Conservation (phyloP, 2,888 invertebrate genomes). For the Trissoscelio sp. region DNA sequence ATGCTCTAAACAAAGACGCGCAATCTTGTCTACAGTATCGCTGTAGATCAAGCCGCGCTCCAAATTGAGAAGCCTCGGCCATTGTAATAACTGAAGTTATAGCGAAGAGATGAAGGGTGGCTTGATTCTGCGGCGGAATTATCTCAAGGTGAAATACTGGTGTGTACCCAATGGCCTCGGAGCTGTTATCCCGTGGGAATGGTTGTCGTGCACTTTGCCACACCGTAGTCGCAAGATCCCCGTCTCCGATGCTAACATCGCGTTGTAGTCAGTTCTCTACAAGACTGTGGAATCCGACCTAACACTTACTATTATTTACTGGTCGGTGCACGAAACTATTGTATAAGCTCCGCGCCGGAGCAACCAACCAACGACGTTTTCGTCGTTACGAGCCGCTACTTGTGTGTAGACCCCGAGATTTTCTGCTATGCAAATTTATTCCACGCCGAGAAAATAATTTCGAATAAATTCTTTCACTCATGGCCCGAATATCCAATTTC, state of each 20-base stretch:
- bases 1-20: conserved; percentile 41
- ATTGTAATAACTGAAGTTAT: conserved; percentile 72
- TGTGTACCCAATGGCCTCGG: conserved; percentile 62
- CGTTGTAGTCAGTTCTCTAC: conserved; percentile 57
- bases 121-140: conserved; percentile 64
- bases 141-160: conserved; percentile 64
- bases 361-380: conserved; percentile 34
- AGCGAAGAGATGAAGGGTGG: conserved; percentile 69
- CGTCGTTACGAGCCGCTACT: conserved; percentile 22
- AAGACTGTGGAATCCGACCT: conserved; percentile 64
- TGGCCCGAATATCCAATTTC: conserved; percentile 9
- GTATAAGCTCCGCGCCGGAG: conserved; percentile 41
- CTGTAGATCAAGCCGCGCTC: conserved; percentile 48
- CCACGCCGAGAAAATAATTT: conserved; percentile 40
- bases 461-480: conserved; percentile 33
- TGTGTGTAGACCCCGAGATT: conserved; percentile 21
- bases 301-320: conserved; percentile 69
- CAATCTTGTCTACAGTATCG: conserved; percentile 39
- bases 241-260: conserved; percentile 43
- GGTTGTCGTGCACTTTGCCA: conserved; percentile 62
- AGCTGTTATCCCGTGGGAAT: conserved; percentile 67
- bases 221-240: conserved; percentile 53
- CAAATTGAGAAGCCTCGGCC: conserved; percentile 69
- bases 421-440: conserved; percentile 46
- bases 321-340: conserved; percentile 64